Evolutionary conservation across 2,888 invertebrate species (phyloP), one percentile per base, ranked within the genome.

Genomic region (Leptinotarsa haldemani): DNA sequence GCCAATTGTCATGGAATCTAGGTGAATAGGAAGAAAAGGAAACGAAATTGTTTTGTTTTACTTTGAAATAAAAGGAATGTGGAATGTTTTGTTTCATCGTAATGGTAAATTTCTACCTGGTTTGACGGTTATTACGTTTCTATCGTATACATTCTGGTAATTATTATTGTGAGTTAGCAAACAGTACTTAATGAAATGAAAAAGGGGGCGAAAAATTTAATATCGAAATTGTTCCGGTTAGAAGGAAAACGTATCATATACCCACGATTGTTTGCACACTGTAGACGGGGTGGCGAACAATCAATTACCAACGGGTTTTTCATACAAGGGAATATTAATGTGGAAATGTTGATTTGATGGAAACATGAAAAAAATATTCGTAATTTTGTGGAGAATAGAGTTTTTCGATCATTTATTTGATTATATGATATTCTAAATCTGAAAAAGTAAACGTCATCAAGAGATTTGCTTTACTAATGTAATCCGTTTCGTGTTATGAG

Each of bases 1-100:
- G 40, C n/a, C 22, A 56, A 61, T 61, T 61, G 40, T 61, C 30
- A 15, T 30, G 61, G 30, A 61, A 61, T 61, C 61, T 61, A 61
- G 61, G 61, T 30, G 61, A 61, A 40, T 4, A 61, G n/a, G 61
- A 61, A 30, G 61, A 40, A 40, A 15, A 61, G 30, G 61, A 61
- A 61, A 61, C 61, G 3, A 30, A 61, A 30, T 30, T 61, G 40
- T 61, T 61, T 30, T 18, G 61, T 61, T 61, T 9, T 61, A 61
- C 40, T 30, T n/a, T 40, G 16, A 61, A 30, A 61, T 61, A 30
- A 20, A 61, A 61, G 61, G 61, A 30, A 4, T 61, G 61, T 61
- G 16, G n/a, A 16, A 61, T 2, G 61, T 40, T 30, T 61, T 61
- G 61, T 61, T 40, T 30, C 30, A 16, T 30, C 30, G n/a, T 30